A percentile compares a stretch with the other conserved stretches of the same genome.
These are phyloP conservation scores for Cairina moschata DNA, from an alignment of 2,113 vertebrate genomes.

Conservation along the genomic window DNA sequence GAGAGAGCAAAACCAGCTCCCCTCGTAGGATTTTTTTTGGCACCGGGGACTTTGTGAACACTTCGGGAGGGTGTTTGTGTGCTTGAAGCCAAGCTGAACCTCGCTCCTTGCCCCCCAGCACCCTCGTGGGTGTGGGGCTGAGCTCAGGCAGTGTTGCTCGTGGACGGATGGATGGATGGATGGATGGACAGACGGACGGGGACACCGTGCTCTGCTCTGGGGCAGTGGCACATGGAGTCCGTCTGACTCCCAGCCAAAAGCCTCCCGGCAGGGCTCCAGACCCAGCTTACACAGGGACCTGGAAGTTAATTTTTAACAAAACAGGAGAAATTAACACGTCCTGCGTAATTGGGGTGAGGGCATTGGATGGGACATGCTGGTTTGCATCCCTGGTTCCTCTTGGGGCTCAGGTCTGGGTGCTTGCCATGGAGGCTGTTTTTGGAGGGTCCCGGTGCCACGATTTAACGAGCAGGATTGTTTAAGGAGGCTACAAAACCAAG, in stretches of 20 bases:
- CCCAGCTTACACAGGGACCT: neutral
- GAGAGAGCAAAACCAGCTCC: neutral
- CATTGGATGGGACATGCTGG: neutral
- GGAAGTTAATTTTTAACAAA: neutral
- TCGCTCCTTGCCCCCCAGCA: neutral
- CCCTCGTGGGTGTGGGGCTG: neutral
- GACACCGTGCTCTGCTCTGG: neutral
- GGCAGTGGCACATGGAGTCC: neutral
- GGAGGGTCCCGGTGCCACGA: neutral
- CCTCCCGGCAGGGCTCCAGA: neutral
- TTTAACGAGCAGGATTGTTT: slow-evolving; percentile 26
- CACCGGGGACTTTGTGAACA: neutral
- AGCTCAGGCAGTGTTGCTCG: neutral
- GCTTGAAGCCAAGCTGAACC: neutral
- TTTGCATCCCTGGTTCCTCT: neutral
- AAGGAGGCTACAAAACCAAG: slow-evolving; percentile 43
- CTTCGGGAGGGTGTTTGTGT: neutral
- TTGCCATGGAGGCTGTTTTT: neutral
- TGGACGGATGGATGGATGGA: neutral
- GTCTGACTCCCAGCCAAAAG: neutral
- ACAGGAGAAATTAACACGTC: neutral
- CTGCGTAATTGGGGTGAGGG: neutral
- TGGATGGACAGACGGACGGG: neutral
- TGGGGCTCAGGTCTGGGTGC: accelerated
- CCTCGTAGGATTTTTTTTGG: neutral